Base-by-base conservation (phyloP, 2,888 invertebrate species). In the Pseudococcus viburni region DNA sequence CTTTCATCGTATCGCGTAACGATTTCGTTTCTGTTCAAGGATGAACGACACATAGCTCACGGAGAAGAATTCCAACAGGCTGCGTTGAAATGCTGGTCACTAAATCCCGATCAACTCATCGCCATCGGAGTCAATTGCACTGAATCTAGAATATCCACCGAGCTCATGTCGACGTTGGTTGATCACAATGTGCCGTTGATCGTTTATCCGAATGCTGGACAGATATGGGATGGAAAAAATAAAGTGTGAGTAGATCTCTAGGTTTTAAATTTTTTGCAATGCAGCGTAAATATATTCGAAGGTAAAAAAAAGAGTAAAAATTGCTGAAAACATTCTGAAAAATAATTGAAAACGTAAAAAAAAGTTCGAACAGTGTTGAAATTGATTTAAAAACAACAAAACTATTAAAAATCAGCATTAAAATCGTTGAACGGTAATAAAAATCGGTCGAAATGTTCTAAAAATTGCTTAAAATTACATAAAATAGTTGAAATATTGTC, bases 151-250 rank as follows among this genome's bases (percentile, higher is more conserved):
- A 92, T 93, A 90, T 94, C 96, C 9, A 93, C 94, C 22, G 91
- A 93, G 0, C 92, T 96, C 84, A 86, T 89, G 19, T 94, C 94
- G 90, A 92, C 92, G 15, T 92, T 92, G 33, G 91, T 92, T 59
- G 92, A 91, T 55, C 89, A 90, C n/a, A 88, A 89, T 86, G 93
- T 96, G 88, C 96, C 96, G 5, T 92, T 98, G 88, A 94, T 99
- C 89, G 96, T 96, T 39, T 98, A 98, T 92, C 98, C 98, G 8
- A 99, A 98, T 92, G 97, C 97, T 90, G 98, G 98, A 86, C 96
- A 96, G 92, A 94, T 93, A 91, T 97, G 96, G 93, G 94, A 94
- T 86, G 93, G 94, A 6, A 85, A 86, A 46, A 85, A 89, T 15
- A 89, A 89, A 85, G 89, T 88, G 90, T 90, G 89, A 89, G 89